These are phyloP conservation scores for Synanthedon tipuliformis DNA, from an alignment of 2,888 invertebrate genomes.

Conservation along the genomic window DNA sequence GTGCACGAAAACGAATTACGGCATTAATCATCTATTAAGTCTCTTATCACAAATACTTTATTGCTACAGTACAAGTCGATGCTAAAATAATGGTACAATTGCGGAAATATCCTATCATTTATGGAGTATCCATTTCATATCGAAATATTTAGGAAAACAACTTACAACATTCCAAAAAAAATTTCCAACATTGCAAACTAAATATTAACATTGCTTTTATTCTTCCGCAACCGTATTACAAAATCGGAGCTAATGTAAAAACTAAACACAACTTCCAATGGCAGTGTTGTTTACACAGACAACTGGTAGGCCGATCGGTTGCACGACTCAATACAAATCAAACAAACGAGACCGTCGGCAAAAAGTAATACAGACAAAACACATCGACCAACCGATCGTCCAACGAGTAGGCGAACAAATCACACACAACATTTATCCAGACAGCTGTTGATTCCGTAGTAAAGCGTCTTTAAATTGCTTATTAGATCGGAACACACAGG, in stretches of 20 bases:
- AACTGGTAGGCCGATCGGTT: background rate
- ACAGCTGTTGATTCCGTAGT: conserved; percentile 46
- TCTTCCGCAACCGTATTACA: background rate
- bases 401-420: background rate
- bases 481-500: conserved; percentile 21
- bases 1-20: conserved; percentile 41
- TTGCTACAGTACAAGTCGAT: conserved; percentile 51
- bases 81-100: conserved; percentile 10
- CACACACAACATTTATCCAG: conserved; percentile 11
- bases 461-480: conserved; percentile 26
- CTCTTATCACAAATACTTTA: conserved; percentile 58
- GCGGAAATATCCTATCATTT: too few relatives aligned
- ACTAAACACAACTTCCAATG: conserved; percentile 9
- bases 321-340: background rate
- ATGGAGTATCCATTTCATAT: too few relatives aligned
- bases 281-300: conserved; percentile 31
- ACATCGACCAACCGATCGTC: background rate
- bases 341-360: too few relatives aligned
- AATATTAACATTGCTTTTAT: background rate
- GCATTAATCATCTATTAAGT: conserved; percentile 22
- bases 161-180: too few relatives aligned
- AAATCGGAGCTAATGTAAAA: background rate
- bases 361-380: too few relatives aligned
- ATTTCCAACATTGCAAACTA: too few relatives aligned
- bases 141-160: too few relatives aligned